Evolutionary conservation across 2,113 vertebrate genomes (phyloP), one percentile per base, ranked within the genome.

Genomic region (Panthera uncia): DNA sequence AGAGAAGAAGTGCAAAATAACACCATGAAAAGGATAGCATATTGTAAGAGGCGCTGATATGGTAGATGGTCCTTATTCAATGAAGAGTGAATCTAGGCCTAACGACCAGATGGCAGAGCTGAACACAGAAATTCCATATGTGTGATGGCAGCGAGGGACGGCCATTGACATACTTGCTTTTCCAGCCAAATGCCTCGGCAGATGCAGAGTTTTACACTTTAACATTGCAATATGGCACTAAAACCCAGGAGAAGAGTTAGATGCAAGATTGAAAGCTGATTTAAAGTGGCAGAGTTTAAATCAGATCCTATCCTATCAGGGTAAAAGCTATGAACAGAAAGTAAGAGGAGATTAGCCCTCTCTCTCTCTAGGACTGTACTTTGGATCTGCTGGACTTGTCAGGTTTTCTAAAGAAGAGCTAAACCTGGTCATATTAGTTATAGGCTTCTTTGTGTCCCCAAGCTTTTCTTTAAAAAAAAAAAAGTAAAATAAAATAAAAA

Each of bases 191-290:
- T 99, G 98, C 98, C 98, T 98, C 92, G 41, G 98, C 99, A 99
- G 98, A 99, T 99, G 99, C 98, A 98, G 98, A 98, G 95, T 98
- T 98, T 99, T 99, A 98, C 98, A 99, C 98, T 98, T 98, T 99
- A 99, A 98, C 98, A 98, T 98, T 98, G 98, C 99, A 99, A 98
- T 99, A 98, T 99, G 98, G 98, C 98, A 98, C 92, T 97, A 98
- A 98, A 98, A 97, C 98, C 98, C 83, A 7, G 52, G 98, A 98
- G 98, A 97, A 98, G 98, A 98, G 95, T 96, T 98, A 96, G 80
- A 93, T 90, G 27, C 80, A 98, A 89, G 97, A 98, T 98, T 97
- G 89, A 98, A 98, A 98, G 95, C 87, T 93, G 95, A 97, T 98
- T 98, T 99, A 99, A 99, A 98, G 98, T 90, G 96, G 97, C 84